Conservation (phyloP, 2,113 vertebrate genomes). For the Columbina picui region DNA sequence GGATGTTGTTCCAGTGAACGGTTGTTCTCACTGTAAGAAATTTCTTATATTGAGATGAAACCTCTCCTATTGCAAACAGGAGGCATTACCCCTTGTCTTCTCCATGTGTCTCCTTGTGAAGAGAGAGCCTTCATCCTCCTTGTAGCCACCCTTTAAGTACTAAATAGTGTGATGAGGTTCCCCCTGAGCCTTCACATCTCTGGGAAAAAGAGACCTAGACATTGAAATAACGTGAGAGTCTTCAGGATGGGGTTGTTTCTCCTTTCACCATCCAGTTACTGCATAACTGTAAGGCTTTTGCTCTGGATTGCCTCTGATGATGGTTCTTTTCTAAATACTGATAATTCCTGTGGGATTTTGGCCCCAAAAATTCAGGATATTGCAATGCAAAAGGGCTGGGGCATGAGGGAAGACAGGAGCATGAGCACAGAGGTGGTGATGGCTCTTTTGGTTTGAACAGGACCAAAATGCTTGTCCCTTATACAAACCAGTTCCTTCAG, state of each 20-base stretch:
- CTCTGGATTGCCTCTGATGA: not conserved
- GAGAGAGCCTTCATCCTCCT: not conserved
- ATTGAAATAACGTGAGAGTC: not conserved
- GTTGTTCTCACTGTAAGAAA: not conserved
- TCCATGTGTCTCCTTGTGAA: not conserved
- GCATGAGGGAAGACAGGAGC: not conserved
- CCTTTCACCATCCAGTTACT: not conserved
- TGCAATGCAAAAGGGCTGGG: not conserved
- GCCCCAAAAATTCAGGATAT: not conserved
- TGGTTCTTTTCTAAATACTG: not conserved
- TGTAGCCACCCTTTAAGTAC: not conserved
- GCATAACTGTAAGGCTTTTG: not conserved
- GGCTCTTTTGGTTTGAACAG: not conserved
- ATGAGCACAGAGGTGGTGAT: not conserved
- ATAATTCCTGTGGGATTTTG: not conserved
- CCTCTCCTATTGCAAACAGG: not conserved
- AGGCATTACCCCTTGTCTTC: not conserved
- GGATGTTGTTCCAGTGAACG: not conserved
- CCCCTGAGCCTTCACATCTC: not conserved
- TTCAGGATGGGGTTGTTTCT: not conserved
- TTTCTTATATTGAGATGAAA: not conserved
- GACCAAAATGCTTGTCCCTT: fast-evolving
- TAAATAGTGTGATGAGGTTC: not conserved
- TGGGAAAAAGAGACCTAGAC: not conserved
- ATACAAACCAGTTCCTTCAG: not conserved